These are phyloP conservation scores for Lasaia peninsularis DNA, from an alignment of 1,140 invertebrate species.

Conservation along the genomic window DNA sequence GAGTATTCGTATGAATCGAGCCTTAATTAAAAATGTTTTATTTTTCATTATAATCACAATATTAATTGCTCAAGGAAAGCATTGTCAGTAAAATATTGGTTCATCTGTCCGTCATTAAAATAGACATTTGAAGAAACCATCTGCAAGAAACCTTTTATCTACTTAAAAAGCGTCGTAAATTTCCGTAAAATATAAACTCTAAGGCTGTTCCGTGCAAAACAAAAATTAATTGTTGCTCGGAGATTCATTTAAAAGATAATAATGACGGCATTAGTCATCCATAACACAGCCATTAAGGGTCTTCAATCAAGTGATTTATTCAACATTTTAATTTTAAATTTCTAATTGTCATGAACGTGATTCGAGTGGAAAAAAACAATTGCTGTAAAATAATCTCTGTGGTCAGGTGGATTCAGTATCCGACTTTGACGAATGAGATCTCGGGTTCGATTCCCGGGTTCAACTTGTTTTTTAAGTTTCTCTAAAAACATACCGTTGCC, in stretches of 20 bases:
- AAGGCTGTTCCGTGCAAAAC: not conserved
- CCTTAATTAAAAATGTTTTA: not conserved
- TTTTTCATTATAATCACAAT: not conserved
- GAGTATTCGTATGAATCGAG: not conserved
- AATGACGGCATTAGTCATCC: not conserved
- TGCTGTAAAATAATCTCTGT: too few species aligned
- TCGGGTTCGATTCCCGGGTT: too few species aligned
- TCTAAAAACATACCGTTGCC: too few species aligned
- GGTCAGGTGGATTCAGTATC: too few species aligned
- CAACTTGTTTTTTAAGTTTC: too few species aligned
- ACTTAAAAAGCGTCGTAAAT: constrained; percentile 7
- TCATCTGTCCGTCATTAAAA: not conserved
- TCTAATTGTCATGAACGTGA: too few species aligned
- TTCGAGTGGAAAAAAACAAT: too few species aligned
- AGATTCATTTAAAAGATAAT: constrained; percentile 5
- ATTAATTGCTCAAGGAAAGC: not conserved
- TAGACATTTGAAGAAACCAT: not conserved
- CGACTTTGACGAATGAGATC: too few species aligned
- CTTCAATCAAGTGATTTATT: too few species aligned
- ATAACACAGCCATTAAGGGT: too few species aligned
- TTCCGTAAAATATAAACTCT: constrained; percentile 1
- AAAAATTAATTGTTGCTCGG: constrained; percentile 6
- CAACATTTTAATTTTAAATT: too few species aligned
- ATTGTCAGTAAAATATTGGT: not conserved
- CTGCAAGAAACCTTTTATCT: constrained; percentile 1